phyloP scores from a whole-genome alignment of 1,140 invertebrate species.

The Lasioglossum baleicum region DNA sequence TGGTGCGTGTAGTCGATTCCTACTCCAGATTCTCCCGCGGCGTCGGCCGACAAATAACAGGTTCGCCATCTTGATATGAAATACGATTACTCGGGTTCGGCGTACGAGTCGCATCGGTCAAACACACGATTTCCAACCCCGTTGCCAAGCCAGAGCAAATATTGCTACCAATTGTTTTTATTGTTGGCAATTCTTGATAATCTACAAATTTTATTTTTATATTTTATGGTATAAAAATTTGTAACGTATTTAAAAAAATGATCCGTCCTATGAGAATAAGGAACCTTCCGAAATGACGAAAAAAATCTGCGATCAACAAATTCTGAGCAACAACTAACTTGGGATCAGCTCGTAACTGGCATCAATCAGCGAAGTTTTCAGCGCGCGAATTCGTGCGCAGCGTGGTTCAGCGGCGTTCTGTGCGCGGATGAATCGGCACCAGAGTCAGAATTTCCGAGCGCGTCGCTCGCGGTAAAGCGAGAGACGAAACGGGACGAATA shows the following conservation, averaged over 20 bases:
- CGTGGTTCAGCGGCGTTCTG: conserved; percentile 42
- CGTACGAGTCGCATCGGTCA: conserved; percentile 55
- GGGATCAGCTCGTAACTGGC: conserved; percentile 56
- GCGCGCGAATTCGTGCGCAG: conserved; percentile 55
- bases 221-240: too few relatives aligned
- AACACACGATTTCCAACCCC: too few relatives aligned
- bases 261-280: too few relatives aligned
- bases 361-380: conserved; percentile 60
- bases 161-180: too few relatives aligned
- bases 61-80: conserved; percentile 58
- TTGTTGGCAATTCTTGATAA: too few relatives aligned
- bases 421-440: conserved; percentile 60
- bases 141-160: too few relatives aligned
- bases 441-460: conserved; percentile 70
- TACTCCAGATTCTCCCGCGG: conserved; percentile 23
- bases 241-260: too few relatives aligned
- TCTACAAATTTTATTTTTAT: too few relatives aligned
- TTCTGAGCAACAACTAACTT: conserved; percentile 26
- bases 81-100: conserved; percentile 66
- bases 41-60: conserved; percentile 54
- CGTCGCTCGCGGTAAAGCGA: conserved; percentile 55
- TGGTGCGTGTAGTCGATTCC: not conserved
- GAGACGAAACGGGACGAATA: conserved; percentile 47
- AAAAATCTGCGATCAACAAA: too few relatives aligned
- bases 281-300: too few relatives aligned